These are phyloP conservation scores for Polydrusus cervinus DNA, from an alignment of 2,888 invertebrate genomes.

Conservation along the genomic window DNA sequence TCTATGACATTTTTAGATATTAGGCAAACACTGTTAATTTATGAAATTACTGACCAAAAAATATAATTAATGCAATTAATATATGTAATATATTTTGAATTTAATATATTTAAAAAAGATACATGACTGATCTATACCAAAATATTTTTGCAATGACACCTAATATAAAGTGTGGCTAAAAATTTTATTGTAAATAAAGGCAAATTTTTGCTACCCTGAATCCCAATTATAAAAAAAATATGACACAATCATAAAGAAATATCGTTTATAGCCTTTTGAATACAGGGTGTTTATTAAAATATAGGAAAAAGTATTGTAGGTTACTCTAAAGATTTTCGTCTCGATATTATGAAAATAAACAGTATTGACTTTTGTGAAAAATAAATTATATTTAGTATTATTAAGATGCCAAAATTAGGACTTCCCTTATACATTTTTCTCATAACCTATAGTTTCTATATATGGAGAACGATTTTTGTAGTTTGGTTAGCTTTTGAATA, in stretches of 20 bases:
- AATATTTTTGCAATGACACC: conserved; percentile 59
- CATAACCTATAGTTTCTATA: not conserved
- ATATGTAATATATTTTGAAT: conserved; percentile 46
- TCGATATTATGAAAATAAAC: conserved; percentile 62
- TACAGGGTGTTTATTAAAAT: conserved; percentile 70
- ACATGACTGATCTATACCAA: conserved; percentile 62
- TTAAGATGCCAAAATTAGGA: conserved; percentile 54
- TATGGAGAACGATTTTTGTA: not conserved
- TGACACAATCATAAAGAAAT: conserved; percentile 67
- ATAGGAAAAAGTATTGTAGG: conserved; percentile 69
- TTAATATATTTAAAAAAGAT: conserved; percentile 53
- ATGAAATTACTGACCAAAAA: conserved; percentile 47
- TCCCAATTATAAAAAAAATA: conserved; percentile 62
- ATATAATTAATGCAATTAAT: conserved; percentile 42
- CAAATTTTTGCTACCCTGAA: conserved; percentile 60
- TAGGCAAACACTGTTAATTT: conserved; percentile 36
- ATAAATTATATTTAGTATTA: conserved; percentile 58
- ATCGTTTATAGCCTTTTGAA: conserved; percentile 71
- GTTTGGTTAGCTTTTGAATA: no score
- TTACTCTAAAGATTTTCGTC: conserved; percentile 65
- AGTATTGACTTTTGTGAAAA: conserved; percentile 67
- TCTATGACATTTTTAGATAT: conserved; percentile 9
- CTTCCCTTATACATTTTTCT: conserved; percentile 55
- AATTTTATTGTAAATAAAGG: conserved; percentile 57
- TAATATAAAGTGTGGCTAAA: conserved; percentile 54